Percentiles rank a stretch among this genome's conserved stretches.
These are phyloP conservation scores for Bufo bufo DNA, from an alignment of 2,113 vertebrate genomes.

Conservation along the genomic window DNA sequence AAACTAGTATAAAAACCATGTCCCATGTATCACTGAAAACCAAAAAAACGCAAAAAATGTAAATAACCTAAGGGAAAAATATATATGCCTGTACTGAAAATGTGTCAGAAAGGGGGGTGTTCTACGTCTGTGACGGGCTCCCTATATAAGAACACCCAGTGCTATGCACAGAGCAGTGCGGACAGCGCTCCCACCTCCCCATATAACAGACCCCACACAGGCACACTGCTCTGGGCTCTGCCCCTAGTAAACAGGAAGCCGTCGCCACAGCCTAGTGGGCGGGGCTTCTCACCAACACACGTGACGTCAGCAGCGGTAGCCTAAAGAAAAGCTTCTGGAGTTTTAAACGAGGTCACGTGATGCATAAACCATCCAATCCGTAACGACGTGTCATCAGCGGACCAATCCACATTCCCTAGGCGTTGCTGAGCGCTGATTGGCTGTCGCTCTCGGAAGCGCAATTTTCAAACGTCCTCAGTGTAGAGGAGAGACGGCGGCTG, in stretches of 20 bases:
- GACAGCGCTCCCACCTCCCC: no score
- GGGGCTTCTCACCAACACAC: background rate
- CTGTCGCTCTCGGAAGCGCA: constrained; percentile 20
- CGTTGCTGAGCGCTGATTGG: constrained; percentile 65
- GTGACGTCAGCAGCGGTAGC: background rate
- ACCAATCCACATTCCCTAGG: background rate
- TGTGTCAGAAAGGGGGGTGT: no score
- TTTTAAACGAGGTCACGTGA: constrained; percentile 37
- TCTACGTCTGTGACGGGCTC: no score
- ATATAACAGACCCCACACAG: no score
- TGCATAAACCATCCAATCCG: background rate
- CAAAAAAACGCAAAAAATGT: no score
- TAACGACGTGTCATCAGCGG: background rate
- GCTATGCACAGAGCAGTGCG: no score
- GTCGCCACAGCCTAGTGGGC: background rate
- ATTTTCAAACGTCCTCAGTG: constrained; percentile 61
- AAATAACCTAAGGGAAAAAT: no score
- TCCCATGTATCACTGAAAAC: no score
- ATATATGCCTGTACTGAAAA: no score
- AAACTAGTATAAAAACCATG: no score
- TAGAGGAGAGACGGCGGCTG: background rate
- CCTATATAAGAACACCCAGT: no score
- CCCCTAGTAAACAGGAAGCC: background rate
- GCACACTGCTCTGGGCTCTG: no score
- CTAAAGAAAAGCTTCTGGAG: background rate